phyloP scores from a whole-genome alignment of 2,888 invertebrate genomes.

The Meganola albula region DNA sequence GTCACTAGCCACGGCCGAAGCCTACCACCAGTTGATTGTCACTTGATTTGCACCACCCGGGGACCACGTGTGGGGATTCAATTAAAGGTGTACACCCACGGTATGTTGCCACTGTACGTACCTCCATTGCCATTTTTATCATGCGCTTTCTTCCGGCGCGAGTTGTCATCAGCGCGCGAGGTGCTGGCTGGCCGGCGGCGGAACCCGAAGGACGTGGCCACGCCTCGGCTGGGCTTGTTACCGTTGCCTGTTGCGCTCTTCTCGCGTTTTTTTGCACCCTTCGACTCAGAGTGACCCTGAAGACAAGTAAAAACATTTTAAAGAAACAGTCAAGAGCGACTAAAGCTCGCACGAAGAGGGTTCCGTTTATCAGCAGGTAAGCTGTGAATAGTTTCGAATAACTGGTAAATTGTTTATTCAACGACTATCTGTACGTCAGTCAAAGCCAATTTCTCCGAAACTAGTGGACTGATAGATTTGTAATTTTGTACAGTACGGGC shows the following conservation, averaged over 20 bases:
- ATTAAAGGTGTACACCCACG: not conserved
- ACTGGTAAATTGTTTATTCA: too few species aligned
- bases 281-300: slow-evolving; percentile 81
- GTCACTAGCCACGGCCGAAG: too few species aligned
- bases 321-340: too few species aligned
- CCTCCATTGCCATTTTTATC: slow-evolving; percentile 74
- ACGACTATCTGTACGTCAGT: not conserved
- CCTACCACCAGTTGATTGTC: too few species aligned
- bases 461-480: not conserved
- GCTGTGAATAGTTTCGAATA: too few species aligned
- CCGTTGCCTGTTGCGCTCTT: slow-evolving; percentile 63
- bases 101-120: slow-evolving; percentile 14
- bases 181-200: slow-evolving; percentile 80
- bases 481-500: not conserved
- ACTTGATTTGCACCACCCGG: too few species aligned
- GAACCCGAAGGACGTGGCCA: slow-evolving; percentile 91
- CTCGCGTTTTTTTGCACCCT: slow-evolving; percentile 76
- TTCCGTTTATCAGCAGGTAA: too few species aligned
- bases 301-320: slow-evolving; percentile 11
- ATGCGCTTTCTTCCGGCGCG: slow-evolving; percentile 57
- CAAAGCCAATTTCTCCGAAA: not conserved
- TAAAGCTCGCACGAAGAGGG: too few species aligned
- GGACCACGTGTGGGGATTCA: too few species aligned
- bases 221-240: slow-evolving; percentile 80
- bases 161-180: slow-evolving; percentile 66